Base-by-base conservation (phyloP, 2,888 invertebrate genomes). In the Meliscaeva auricollis region DNA sequence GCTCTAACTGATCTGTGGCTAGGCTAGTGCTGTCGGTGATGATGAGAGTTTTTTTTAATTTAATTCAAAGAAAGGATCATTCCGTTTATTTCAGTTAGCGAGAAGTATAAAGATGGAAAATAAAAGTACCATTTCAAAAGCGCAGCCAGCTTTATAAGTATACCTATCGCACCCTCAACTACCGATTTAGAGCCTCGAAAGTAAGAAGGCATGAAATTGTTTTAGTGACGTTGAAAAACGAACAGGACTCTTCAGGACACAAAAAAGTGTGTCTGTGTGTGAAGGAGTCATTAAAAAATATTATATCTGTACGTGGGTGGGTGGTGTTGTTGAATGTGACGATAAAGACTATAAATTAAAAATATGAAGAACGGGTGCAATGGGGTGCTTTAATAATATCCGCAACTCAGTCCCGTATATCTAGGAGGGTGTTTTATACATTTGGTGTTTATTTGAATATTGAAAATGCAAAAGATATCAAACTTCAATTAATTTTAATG, bases 171-270 rank as follows among this genome's bases (percentile, higher is more conserved):
- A 26, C 3, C 13, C 22, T 17, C 0, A n/a, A 54, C 11, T 6
- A n/a, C 32, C 9, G 13, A 38, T 54, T 70, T 7, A 30, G 44
- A 62, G 62, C 52, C 54, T 60, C 32, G 41, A 58, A 69, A 64
- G 74, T 79, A 83, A 79, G 83, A 79, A 70, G 70, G 83, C 75
- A 69, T 79, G 83, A 84, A 84, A 84, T 79, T 84, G 83, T 79
- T 84, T 84, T 79, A 84, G 74, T 74, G 78, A 54, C 70, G 69
- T 44, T 58, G 22, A 66, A 70, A 54, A 78, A 83, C 41, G 62
- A 73, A 54, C 60, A 50, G 44, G 50, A 50, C 46, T 48, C 3
- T 8, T 3, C 30, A 38, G n/a, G 20, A 9, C 30, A 13, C n/a
- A 22, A n/a, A 3, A 48, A 5, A 17, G 22, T 38, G 46, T 41